Percentiles rank a stretch among this genome's conserved stretches.
Evolutionary conservation across 2,888 invertebrate genomes (phyloP).

Genomic region (Melinaea menophilus): DNA sequence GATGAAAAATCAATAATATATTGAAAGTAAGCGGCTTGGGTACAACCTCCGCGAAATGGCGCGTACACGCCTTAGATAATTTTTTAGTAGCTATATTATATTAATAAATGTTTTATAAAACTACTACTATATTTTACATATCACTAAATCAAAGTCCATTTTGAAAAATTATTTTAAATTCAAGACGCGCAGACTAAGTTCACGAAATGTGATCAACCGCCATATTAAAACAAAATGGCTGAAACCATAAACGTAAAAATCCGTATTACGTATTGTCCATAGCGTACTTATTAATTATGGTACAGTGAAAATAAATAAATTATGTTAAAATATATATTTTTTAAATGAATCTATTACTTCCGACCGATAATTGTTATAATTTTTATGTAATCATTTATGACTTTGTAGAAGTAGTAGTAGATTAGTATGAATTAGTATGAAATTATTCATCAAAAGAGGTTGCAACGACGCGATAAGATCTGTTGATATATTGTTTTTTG

Average conservation of each 20-base stretch:
- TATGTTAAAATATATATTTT: too few species aligned
- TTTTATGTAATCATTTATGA: too few species aligned
- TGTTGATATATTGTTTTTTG: too few species aligned
- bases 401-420: too few species aligned
- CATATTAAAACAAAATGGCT: slow-evolving; percentile 47
- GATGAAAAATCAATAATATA: slow-evolving; percentile 50
- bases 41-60: slow-evolving; percentile 39
- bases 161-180: slow-evolving; percentile 11
- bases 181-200: slow-evolving; percentile 12
- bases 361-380: too few species aligned
- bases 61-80: slow-evolving; percentile 22
- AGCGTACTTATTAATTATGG: too few species aligned
- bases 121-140: neutral
- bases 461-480: too few species aligned
- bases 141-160: slow-evolving; percentile 15
- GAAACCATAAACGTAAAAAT: slow-evolving; percentile 1
- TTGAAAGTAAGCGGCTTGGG: slow-evolving; percentile 38
- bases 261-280: neutral
- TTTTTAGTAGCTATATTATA: neutral
- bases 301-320: too few species aligned
- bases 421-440: too few species aligned
- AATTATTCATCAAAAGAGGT: too few species aligned
- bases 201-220: slow-evolving; percentile 49
- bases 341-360: too few species aligned
- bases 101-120: slow-evolving; percentile 1